These are phyloP conservation scores for Percopsis transmontana DNA, from an alignment of 2,113 vertebrate genomes.

Conservation along the genomic window DNA sequence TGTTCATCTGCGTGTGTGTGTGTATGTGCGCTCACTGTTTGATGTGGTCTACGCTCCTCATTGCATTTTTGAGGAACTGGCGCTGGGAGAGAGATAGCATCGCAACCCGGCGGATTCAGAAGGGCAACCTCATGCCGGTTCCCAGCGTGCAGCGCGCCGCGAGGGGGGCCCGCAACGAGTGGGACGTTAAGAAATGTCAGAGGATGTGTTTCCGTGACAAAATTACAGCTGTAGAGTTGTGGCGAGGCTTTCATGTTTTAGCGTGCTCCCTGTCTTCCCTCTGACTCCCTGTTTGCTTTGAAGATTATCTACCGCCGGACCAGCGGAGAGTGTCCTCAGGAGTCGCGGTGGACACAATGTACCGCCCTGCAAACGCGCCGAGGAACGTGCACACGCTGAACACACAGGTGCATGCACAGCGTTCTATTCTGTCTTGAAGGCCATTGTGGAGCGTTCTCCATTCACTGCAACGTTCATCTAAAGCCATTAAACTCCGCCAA, in stretches of 20 bases:
- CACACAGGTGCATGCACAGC: too few species aligned
- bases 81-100: conserved; percentile 62
- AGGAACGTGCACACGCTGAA: too few species aligned
- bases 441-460: too few species aligned
- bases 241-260: conserved; percentile 52
- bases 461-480: too few species aligned
- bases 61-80: conserved; percentile 65
- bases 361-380: too few species aligned
- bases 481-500: too few species aligned
- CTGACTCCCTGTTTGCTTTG: conserved; percentile 62
- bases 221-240: conserved; percentile 51
- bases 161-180: conserved; percentile 20
- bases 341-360: too few species aligned
- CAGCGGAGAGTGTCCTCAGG: conserved; percentile 29
- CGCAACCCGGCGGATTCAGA: conserved; percentile 52
- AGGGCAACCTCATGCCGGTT: conserved; percentile 43
- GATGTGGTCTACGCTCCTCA: conserved; percentile 56
- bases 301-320: conserved; percentile 53
- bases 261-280: conserved; percentile 54
- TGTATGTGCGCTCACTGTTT: conserved; percentile 34
- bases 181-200: conserved; percentile 45
- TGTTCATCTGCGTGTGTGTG: conserved; percentile 17
- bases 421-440: too few species aligned
- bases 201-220: conserved; percentile 59
- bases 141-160: conserved; percentile 29